Evolutionary conservation across 2,888 invertebrate genomes (phyloP).

Genomic region (Galerucella nymphaeae): DNA sequence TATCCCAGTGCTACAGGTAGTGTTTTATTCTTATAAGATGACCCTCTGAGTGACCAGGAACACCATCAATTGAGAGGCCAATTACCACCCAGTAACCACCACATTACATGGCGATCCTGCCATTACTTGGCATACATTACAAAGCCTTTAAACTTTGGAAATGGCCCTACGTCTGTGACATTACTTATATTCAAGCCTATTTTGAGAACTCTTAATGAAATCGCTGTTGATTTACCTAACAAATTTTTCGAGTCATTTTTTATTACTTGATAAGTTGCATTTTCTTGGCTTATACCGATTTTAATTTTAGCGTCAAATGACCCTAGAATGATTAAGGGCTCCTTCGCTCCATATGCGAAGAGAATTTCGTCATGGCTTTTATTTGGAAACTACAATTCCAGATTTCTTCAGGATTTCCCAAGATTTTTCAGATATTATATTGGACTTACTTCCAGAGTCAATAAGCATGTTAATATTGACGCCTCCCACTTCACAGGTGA

Average conservation of each 20-base stretch:
- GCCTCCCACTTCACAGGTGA: constrained; percentile 40
- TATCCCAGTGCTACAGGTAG: too few species aligned
- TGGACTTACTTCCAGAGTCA: constrained; percentile 49
- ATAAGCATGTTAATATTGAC: constrained; percentile 40
- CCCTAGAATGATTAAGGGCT: constrained; percentile 41
- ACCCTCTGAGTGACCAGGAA: too few species aligned
- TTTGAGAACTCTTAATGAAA: constrained; percentile 38
- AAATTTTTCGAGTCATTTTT: constrained; percentile 35
- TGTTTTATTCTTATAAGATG: too few species aligned
- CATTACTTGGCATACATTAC: too few species aligned
- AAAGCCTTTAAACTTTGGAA: constrained; percentile 37
- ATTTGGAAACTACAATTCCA: constrained; percentile 35
- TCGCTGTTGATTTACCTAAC: constrained; percentile 39
- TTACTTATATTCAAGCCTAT: constrained; percentile 22
- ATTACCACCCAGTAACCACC: too few species aligned
- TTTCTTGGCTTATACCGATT: constrained; percentile 30
- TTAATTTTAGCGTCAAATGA: constrained; percentile 42
- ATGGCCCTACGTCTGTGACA: constrained; percentile 14
- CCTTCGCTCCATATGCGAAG: constrained; percentile 36
- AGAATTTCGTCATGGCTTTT: constrained; percentile 37
- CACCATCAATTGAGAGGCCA: too few species aligned
- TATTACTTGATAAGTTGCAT: constrained; percentile 41
- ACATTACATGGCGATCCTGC: too few species aligned
- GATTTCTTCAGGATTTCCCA: constrained; percentile 44
- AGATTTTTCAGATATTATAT: constrained; percentile 43